Base-by-base conservation (phyloP, 1,140 invertebrate genomes). In the Drosophila repletoides region DNA sequence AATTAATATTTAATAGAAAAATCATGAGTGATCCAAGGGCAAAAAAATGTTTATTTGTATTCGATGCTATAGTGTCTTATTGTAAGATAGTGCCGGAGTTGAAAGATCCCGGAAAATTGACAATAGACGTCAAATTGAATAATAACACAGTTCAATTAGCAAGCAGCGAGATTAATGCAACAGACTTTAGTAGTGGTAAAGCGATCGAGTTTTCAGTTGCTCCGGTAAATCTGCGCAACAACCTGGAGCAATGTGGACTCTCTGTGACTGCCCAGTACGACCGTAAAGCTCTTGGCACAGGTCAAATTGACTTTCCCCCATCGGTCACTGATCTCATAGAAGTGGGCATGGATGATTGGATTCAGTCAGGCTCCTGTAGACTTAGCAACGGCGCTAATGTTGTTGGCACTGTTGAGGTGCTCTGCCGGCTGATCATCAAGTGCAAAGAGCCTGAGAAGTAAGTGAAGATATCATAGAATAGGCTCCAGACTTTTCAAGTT, bases 151-250 rank as follows among this genome's bases (percentile, higher is more conserved):
- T 77, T 3, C 2, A 29, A 0, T 49, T 77, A n/a, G 51, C 40
- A 0, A 14, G 29, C 0, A 77, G 71, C 12, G 51, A 67, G 5
- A 53, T 79, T 6, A 79, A 79, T 56, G 75, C 58, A 1, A 22
- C 5, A 0, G 75, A 79, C 1, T 65, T 79, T 9, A 69, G 59
- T 29, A 6, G 26, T 0, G 24, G 38, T 1, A 14, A 19, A 1
- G 36, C 48, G 1, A 9, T 22, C 2, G 14, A 40, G 21, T 33
- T 74, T 3, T 24, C 12, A n/a, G 31, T 46, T 22, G 15, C 34
- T 0, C 64, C 75, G 5, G 51, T 12, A 3, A 24, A 28, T 0
- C 28, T 77, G 2, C 69, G 75, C 0, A 29, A 29, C 1, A 17
- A 9, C 6, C 22, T 79, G 0, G 55, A 69, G 2, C 21, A 55